These are phyloP conservation scores for Anarhynchus alexandrinus DNA, from an alignment of 2,113 vertebrate species.

Conservation along the genomic window DNA sequence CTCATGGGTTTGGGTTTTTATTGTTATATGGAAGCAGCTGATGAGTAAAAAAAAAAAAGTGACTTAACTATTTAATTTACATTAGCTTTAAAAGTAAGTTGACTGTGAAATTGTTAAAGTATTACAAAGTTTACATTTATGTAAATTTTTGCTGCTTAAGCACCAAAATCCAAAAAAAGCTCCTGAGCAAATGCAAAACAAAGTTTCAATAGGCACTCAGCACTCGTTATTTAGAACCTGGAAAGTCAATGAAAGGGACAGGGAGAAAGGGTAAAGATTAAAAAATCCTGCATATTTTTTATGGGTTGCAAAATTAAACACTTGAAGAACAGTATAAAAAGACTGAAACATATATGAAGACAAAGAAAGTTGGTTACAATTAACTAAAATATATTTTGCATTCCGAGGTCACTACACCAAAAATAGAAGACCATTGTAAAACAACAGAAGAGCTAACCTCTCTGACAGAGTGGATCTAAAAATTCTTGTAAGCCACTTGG, in stretches of 20 bases:
- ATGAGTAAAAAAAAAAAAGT: neutral
- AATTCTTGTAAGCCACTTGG: slow-evolving; percentile 97
- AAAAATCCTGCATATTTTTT: neutral
- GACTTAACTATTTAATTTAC: neutral
- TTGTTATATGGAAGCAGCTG: neutral
- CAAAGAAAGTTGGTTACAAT: neutral
- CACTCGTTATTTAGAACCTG: neutral
- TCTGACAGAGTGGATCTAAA: slow-evolving; percentile 93
- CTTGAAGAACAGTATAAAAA: neutral
- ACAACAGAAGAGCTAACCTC: slow-evolving; percentile 74
- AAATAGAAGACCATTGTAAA: neutral
- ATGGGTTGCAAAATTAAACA: neutral
- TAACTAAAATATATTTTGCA: neutral
- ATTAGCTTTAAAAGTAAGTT: neutral
- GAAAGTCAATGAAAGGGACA: neutral
- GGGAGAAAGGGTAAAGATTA: neutral
- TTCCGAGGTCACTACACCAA: neutral
- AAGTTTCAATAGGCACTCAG: neutral
- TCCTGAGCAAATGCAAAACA: neutral
- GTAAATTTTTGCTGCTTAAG: neutral
- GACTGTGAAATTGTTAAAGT: neutral
- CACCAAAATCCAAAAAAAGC: neutral
- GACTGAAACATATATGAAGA: neutral
- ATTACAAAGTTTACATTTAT: neutral
- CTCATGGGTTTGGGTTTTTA: fast-evolving